Base-by-base conservation (phyloP, 2,113 vertebrate genomes). In the Arenaria interpres region DNA sequence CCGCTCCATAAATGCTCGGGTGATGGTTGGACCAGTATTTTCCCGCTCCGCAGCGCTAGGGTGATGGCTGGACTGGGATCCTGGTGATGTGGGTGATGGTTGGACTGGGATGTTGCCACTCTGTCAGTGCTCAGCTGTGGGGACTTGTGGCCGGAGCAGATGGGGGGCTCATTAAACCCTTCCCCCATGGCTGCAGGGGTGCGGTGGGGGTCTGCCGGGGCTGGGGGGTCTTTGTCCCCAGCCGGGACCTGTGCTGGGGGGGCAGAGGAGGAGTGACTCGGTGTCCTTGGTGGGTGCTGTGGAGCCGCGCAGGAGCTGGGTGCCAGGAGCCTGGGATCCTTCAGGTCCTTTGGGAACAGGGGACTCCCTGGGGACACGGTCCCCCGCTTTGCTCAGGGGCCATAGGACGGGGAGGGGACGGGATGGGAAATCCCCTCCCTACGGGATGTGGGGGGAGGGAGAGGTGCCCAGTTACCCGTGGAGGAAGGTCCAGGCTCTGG, bases 91-190 rank as follows among this genome's bases (percentile, higher is more conserved):
- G 2, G 54, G 30, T 19, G 30, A 8, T 7, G 56, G 37, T 1
- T 8, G 54, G 33, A 15, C 53, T 1, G 24, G 33, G 57, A 20
- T 35, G 25, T 2, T 66, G 33, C 21, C 0, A 2, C 14, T 35
- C 10, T 1, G 0, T 16, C 57, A 13, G n/a, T 1, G 6, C 51
- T 57, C 24, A 19, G 27, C 72, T 4, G 1, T 17, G 13, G 41
- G 50, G 32, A 54, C 0, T 2, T 0, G 4, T 16, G 21, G 32
- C 10, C 1, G 6, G 72, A 66, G 43, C 24, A 48, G 5, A 3
- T 0, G 22, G 22, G 12, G 2, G 6, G 24, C 33, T 33, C 3
- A 2, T 7, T n/a, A 11, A 39, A 3, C 24, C 15, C 12, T 1
- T n/a, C 24, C 30, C 51, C 24, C 5, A 10, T 10, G 51, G 27